These are phyloP conservation scores for Leptobrachium leishanense DNA, from an alignment of 2,113 vertebrate species.

Conservation along the genomic window DNA sequence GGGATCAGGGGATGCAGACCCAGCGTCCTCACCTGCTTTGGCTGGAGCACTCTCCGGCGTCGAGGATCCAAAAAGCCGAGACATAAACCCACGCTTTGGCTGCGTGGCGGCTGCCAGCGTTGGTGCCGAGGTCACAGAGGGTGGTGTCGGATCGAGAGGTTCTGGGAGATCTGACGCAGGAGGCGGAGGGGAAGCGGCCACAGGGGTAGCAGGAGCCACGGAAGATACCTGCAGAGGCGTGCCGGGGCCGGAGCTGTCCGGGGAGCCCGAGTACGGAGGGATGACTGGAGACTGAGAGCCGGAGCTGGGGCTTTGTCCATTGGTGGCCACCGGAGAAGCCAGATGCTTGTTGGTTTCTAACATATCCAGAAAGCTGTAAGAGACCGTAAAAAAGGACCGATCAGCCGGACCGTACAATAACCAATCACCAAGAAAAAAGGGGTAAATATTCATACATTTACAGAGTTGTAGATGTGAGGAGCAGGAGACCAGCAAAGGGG, in stretches of 20 bases:
- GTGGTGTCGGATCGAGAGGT: conserved; percentile 57
- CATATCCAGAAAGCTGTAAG: conserved; percentile 88
- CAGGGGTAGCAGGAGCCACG: conserved; percentile 54
- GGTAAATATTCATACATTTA: too few relatives aligned
- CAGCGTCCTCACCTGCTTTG: conserved; percentile 66
- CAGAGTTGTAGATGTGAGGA: too few relatives aligned
- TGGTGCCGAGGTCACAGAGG: neutral
- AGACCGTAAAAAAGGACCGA: neutral
- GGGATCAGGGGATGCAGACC: neutral
- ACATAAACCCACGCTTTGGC: conserved; percentile 84
- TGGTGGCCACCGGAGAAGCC: conserved; percentile 70
- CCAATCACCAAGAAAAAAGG: too few relatives aligned
- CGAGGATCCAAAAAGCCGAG: conserved; percentile 80
- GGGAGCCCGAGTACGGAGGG: conserved; percentile 75
- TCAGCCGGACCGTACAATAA: too few relatives aligned
- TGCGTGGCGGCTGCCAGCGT: neutral
- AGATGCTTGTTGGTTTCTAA: conserved; percentile 84
- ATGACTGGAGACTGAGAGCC: conserved; percentile 90
- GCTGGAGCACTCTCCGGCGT: conserved; percentile 58
- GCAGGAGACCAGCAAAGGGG: too few relatives aligned
- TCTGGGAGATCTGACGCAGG: conserved; percentile 31
- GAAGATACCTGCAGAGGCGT: conserved; percentile 74
- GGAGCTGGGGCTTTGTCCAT: conserved; percentile 88
- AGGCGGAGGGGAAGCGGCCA: conserved; percentile 49
- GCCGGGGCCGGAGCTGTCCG: conserved; percentile 86